Evolutionary conservation across 2,113 vertebrate genomes (phyloP).

Genomic region (Sorex fumeus): DNA sequence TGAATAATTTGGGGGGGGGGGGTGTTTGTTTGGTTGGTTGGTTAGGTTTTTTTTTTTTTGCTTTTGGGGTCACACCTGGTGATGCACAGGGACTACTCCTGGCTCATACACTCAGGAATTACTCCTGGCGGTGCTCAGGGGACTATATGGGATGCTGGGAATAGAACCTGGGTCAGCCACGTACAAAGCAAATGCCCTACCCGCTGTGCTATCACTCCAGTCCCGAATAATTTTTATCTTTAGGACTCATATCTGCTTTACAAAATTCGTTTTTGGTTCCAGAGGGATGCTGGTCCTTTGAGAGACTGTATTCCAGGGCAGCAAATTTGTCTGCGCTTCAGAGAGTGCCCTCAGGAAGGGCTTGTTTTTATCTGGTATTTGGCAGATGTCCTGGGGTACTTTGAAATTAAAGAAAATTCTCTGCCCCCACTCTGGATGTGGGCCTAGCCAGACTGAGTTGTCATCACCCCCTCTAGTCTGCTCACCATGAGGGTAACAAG

Average conservation of each 20-base stretch:
- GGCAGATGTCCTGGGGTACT: neutral
- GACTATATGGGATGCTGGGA: too few relatives aligned
- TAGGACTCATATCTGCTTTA: neutral
- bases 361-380: neutral
- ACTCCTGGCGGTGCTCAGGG: too few relatives aligned
- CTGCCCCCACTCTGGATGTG: neutral
- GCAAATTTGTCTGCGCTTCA: neutral
- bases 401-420: neutral
- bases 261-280: neutral
- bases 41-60: too few relatives aligned
- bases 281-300: neutral
- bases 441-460: too few relatives aligned
- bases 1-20: neutral
- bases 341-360: neutral
- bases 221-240: neutral
- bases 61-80: too few relatives aligned
- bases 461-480: rapidly evolving
- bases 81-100: too few relatives aligned
- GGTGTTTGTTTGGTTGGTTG: too few relatives aligned
- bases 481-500: neutral
- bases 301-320: neutral
- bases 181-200: too few relatives aligned
- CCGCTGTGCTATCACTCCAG: too few relatives aligned
- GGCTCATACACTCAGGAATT: too few relatives aligned
- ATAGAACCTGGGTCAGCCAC: too few relatives aligned